phyloP scores from a whole-genome alignment of 2,888 invertebrate species.

The Acanthoscelides obtectus region DNA sequence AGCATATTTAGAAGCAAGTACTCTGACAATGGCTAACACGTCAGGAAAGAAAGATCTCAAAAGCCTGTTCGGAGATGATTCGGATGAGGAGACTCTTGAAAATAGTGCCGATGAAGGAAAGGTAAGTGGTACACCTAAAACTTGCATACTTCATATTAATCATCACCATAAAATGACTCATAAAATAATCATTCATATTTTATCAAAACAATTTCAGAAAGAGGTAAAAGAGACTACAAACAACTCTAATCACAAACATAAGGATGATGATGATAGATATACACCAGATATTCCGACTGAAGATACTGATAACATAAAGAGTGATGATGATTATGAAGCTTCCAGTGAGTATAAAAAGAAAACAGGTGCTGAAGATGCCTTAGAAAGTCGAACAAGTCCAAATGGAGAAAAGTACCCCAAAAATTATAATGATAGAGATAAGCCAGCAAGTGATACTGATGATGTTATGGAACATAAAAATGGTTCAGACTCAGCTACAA shows the following conservation, averaged over 20 bases:
- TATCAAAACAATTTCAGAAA: background rate
- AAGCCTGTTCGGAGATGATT: slow-evolving; percentile 53
- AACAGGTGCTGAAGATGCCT: background rate
- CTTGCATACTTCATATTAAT: too few species aligned
- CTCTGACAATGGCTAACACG: slow-evolving; percentile 6
- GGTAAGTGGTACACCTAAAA: background rate
- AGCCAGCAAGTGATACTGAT: slow-evolving; percentile 4
- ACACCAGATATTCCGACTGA: slow-evolving; percentile 9
- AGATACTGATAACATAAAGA: slow-evolving; percentile 11
- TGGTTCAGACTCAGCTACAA: background rate
- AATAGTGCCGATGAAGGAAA: background rate
- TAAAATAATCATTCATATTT: background rate
- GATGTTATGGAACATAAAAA: background rate
- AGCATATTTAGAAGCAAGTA: slow-evolving; percentile 13
- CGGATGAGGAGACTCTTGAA: slow-evolving; percentile 43
- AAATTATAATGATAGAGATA: background rate
- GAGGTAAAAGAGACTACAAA: slow-evolving; percentile 8
- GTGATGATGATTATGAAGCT: slow-evolving; percentile 10
- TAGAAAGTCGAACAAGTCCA: background rate
- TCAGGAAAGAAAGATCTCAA: slow-evolving; percentile 37
- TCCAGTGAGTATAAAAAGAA: background rate
- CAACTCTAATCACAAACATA: slow-evolving; percentile 5
- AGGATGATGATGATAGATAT: slow-evolving; percentile 7
- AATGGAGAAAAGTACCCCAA: background rate
- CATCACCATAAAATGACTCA: background rate